A percentile compares a stretch with the other conserved stretches of the same genome.
These are phyloP conservation scores for Nomada fucata DNA, from an alignment of 2,888 invertebrate species.

Conservation along the genomic window DNA sequence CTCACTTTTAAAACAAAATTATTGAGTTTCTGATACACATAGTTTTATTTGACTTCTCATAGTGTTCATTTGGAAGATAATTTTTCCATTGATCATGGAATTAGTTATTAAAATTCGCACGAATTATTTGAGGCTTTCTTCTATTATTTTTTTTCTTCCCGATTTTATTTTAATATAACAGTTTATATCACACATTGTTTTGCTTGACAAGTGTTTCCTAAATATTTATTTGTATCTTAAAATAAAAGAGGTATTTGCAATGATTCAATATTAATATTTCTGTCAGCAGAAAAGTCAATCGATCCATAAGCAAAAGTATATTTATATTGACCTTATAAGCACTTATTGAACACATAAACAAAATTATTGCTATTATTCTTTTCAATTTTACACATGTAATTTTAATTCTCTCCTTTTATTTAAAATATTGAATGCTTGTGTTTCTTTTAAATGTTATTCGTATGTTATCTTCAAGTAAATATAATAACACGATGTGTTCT, in stretches of 20 bases:
- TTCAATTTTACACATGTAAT: neutral
- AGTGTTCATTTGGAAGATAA: slow-evolving; percentile 19
- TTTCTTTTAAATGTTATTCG: neutral
- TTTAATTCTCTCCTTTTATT: slow-evolving; percentile 4
- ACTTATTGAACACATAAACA: slow-evolving; percentile 46
- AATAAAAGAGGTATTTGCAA: slow-evolving; percentile 30
- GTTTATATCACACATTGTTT: slow-evolving; percentile 11
- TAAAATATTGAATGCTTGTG: too few species aligned
- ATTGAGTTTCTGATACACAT: slow-evolving; percentile 30
- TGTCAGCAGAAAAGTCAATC: slow-evolving; percentile 3
- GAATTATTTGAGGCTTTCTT: slow-evolving; percentile 33
- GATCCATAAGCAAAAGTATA: neutral
- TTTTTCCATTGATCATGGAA: slow-evolving; percentile 17
- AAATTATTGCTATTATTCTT: slow-evolving; percentile 4
- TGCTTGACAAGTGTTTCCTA: neutral
- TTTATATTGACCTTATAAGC: slow-evolving; percentile 27
- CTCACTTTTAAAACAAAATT: slow-evolving; percentile 33
- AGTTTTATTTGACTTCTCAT: slow-evolving; percentile 34
- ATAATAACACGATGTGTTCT: too few species aligned
- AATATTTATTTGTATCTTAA: neutral
- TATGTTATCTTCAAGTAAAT: neutral
- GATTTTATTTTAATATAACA: slow-evolving; percentile 23
- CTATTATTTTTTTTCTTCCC: slow-evolving; percentile 46
- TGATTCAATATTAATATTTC: neutral
- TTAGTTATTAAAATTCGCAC: slow-evolving; percentile 46